Base-by-base conservation (phyloP, 2,888 invertebrate genomes). In the Geophilus truncorum region DNA sequence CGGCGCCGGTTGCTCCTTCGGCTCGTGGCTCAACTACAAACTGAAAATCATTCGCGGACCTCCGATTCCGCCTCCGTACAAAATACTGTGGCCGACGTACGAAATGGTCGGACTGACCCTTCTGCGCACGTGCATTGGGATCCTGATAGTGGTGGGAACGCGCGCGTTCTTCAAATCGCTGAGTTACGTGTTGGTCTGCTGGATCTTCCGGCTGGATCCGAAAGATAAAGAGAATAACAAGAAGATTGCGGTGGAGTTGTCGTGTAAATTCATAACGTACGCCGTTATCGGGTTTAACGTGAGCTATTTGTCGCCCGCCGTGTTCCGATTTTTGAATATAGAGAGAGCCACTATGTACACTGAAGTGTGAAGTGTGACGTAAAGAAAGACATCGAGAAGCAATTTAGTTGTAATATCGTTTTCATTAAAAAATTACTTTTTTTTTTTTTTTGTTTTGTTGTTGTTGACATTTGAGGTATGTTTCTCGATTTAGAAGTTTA, bases 21-120 rank as follows among this genome's bases (percentile, higher is more conserved):
- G 95, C 23, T 91, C 94, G 5, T 96, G 95, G 96, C 88, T 93
- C 57, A 94, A 94, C 88, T 95, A 92, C 87, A 93, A 92, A 86
- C 89, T 92, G 15, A 94, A 94, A n/a, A 84, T 87, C 51, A 90
- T 91, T 85, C 90, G 92, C 89, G 87, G 87, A 0, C 90, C 90
- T 83, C 85, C 90, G n/a, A 86, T 88, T 9, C 88, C 90, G 34
- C 94, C 93, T 6, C 93, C 93, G 0, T 94, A 94, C 87, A 87
- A 90, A 81, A 91, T 95, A 85, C 90, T 93, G 84, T 94, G 94
- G 92, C 94, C 94, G 9, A 92, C 93, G 0, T 90, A 90, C 82
- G 89, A 90, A 84, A 93, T 93, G 91, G 84, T 93, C 77, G 92
- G 92, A 81, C 89, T 89, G 85, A 87, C 85, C 1, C 80, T 93